Conservation (phyloP, 2,888 invertebrate genomes). For the Ectemnius continuus region DNA sequence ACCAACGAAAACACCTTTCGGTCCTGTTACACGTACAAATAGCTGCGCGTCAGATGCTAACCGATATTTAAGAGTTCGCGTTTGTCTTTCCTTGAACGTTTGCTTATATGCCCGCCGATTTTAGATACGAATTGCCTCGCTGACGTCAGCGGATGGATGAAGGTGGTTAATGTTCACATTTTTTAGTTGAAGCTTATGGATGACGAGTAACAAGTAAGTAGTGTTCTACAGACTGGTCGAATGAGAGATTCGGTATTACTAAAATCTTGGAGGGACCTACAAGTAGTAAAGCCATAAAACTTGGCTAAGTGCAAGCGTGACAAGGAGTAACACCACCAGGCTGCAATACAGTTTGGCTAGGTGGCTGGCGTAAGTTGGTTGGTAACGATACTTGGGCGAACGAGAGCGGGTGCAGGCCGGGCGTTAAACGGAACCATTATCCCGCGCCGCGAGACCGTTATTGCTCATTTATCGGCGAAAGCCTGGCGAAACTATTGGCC, state of each 20-base stretch:
- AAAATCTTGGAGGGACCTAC: background rate
- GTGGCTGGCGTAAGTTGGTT: slow-evolving; percentile 48
- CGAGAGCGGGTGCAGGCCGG: slow-evolving; percentile 37
- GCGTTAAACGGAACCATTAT: slow-evolving; percentile 68
- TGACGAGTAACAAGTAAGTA: too few species aligned
- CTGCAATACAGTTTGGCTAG: slow-evolving; percentile 33
- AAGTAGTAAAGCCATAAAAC: slow-evolving; percentile 10
- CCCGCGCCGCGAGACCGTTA: slow-evolving; percentile 60
- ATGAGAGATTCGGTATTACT: background rate
- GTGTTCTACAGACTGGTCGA: too few species aligned
- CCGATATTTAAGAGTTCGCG: too few species aligned
- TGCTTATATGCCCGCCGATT: too few species aligned
- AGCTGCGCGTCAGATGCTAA: too few species aligned
- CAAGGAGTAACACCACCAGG: slow-evolving; percentile 42
- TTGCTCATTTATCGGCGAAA: slow-evolving; percentile 70
- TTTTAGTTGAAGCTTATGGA: too few species aligned
- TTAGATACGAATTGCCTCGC: too few species aligned
- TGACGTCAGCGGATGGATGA: too few species aligned
- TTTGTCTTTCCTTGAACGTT: too few species aligned
- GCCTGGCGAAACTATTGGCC: slow-evolving; percentile 62
- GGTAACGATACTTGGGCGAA: slow-evolving; percentile 53
- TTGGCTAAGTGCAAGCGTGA: slow-evolving; percentile 43
- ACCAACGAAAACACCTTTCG: too few species aligned
- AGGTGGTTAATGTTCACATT: too few species aligned
- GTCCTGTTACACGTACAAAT: too few species aligned